Evolutionary conservation across 2,888 invertebrate species (phyloP), one percentile per base, ranked within the genome.

Genomic region (Lithophane semibrunnea): DNA sequence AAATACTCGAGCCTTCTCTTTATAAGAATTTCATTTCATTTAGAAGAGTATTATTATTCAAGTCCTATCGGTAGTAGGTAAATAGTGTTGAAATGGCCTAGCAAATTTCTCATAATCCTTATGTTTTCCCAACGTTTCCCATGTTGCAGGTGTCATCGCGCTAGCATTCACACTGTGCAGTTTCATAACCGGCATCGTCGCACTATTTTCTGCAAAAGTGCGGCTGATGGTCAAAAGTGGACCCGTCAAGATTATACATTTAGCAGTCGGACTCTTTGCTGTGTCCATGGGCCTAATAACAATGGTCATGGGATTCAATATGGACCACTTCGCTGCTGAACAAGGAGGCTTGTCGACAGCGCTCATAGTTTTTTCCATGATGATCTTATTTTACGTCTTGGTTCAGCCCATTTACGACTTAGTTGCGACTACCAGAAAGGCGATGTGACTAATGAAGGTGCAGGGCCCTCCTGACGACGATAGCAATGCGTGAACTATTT

Each of bases 231-330:
- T 97, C 78, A 95, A 94, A 77, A 97, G 96, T 56, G 95, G 97
- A 29, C 94, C 96, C 1, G 87, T 95, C 37, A 97, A 97, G 86
- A 96, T 97, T 16, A 80, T 96, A 18, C 97, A 97, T 90, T 93
- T 97, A 77, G 92, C 96, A n/a, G 92, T 97, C 3, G 97, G 97
- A 16, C 91, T 97, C 18, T 92, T 94, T 67, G 96, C 97, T 3
- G 91, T 97, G 56, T 90, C 93, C 16, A 94, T 97, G 91, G 97
- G 97, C 1, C 97, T 97, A 85, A 91, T 95, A 0, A 93, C 96
- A 0, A 93, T 97, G 84, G 88, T 89, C 0, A 91, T 97, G 79
- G 97, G 96, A 10, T 94, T 97, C 88, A 93, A 96, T 82, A 95
- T 94, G 93, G 93, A 93, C 68, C 94, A 92, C 84, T 96, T 93